Evolutionary conservation across 2,113 vertebrate genomes (phyloP).

Genomic region (Pantherophis guttatus): DNA sequence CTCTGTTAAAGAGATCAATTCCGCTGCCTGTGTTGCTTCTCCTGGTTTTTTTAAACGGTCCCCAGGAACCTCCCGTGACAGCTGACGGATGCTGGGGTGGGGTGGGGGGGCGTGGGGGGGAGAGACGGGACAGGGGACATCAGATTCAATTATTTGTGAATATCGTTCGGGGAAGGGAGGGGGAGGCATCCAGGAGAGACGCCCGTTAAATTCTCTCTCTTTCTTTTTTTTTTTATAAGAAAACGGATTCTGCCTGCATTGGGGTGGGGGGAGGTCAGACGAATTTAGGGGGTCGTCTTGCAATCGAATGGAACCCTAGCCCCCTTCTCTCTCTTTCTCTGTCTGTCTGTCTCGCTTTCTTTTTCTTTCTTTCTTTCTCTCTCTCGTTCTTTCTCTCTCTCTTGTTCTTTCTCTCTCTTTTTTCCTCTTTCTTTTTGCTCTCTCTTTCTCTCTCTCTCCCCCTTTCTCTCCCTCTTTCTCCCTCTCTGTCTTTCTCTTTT

Average conservation of each 20-base stretch:
- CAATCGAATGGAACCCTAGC: not conserved
- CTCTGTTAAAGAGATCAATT: slow-evolving; percentile 87
- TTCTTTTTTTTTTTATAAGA: no score
- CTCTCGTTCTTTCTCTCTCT: no score
- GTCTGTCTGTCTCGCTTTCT: no score
- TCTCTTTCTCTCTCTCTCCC: no score
- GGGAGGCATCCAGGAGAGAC: not conserved
- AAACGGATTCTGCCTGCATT: not conserved
- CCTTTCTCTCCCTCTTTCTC: no score
- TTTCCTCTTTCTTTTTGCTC: no score
- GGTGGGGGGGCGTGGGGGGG: no score
- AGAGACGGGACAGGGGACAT: slow-evolving; percentile 63
- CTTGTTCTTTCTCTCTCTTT: no score
- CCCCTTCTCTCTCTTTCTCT: no score
- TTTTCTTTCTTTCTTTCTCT: no score
- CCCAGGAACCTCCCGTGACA: slow-evolving; percentile 87
- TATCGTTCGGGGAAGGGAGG: not conserved
- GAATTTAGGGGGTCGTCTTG: not conserved
- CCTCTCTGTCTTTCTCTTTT: no score
- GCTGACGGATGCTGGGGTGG: slow-evolving; percentile 73
- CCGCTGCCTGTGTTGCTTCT: slow-evolving; percentile 50
- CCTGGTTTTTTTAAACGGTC: slow-evolving; percentile 77
- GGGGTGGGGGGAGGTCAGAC: not conserved
- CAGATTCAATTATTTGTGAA: slow-evolving; percentile 79
- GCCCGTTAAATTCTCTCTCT: not conserved